These are phyloP conservation scores for Cervus canadensis DNA, from an alignment of 2,113 vertebrate genomes.

Conservation along the genomic window DNA sequence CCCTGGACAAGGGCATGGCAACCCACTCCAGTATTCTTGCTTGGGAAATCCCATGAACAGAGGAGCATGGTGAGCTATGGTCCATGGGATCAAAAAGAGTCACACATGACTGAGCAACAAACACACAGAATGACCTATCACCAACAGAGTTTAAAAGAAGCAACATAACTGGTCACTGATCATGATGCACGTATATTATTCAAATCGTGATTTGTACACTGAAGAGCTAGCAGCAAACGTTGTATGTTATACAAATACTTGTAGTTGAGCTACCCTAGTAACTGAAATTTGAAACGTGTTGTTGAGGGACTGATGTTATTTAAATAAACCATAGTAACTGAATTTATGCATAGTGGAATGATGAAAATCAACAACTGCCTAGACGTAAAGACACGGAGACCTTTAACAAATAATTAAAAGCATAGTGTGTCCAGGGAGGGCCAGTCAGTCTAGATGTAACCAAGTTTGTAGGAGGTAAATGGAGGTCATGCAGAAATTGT, in stretches of 20 bases:
- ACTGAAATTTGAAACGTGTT: neutral
- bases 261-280: neutral
- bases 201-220: neutral
- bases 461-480: neutral
- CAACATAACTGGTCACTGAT: neutral
- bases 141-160: constrained; percentile 8
- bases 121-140: neutral
- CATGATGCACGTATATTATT: neutral
- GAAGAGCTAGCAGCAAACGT: neutral
- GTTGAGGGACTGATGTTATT: neutral
- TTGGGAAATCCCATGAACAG: neutral
- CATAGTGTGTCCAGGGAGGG: neutral
- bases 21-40: neutral
- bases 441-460: neutral
- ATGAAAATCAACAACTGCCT: neutral
- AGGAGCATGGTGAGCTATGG: neutral
- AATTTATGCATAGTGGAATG: neutral
- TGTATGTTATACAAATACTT: neutral
- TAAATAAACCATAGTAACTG: neutral
- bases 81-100: neutral
- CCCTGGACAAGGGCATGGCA: neutral
- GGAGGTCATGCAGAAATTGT: neutral
- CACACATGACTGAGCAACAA: neutral
- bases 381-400: neutral
- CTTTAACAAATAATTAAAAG: neutral